These are phyloP conservation scores for Pipistrellus pipistrellus DNA, from an alignment of 2,797 vertebrate species.

Conservation along the genomic window DNA sequence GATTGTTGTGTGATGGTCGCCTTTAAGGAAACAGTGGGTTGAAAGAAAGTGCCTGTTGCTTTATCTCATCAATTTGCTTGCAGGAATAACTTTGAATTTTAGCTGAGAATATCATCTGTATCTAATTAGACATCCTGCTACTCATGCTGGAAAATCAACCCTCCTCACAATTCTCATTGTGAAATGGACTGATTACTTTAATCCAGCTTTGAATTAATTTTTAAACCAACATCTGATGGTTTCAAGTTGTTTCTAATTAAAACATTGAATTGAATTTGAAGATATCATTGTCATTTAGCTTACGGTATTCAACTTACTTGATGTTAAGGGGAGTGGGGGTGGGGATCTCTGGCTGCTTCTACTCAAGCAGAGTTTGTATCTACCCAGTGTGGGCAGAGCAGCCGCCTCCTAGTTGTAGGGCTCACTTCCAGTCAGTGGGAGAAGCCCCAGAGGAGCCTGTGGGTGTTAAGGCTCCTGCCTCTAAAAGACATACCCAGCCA, in stretches of 20 bases:
- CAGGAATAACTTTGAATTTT: conserved; percentile 31
- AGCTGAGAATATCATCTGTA: conserved; percentile 32
- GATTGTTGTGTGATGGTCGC: background rate
- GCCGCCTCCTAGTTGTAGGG: background rate
- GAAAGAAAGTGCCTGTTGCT: conserved; percentile 20
- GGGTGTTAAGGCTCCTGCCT: background rate
- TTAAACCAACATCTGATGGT: background rate
- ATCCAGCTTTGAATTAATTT: conserved; percentile 53
- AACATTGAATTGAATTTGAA: background rate
- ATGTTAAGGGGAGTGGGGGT: background rate
- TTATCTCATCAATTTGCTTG: background rate
- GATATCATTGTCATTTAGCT: background rate
- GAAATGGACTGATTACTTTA: conserved; percentile 28
- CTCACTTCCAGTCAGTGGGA: background rate
- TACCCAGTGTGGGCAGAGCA: background rate
- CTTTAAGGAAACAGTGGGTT: background rate
- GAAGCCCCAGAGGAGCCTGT: background rate
- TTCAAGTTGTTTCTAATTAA: conserved; percentile 34
- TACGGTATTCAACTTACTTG: background rate
- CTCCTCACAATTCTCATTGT: conserved; percentile 13
- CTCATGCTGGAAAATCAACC: conserved; percentile 24
- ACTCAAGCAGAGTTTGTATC: background rate
- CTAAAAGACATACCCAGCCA: background rate
- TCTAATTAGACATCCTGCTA: conserved; percentile 13
- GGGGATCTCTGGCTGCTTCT: background rate